Evolutionary conservation across 2,113 vertebrate genomes (phyloP).

Genomic region (Mandrillus leucophaeus): DNA sequence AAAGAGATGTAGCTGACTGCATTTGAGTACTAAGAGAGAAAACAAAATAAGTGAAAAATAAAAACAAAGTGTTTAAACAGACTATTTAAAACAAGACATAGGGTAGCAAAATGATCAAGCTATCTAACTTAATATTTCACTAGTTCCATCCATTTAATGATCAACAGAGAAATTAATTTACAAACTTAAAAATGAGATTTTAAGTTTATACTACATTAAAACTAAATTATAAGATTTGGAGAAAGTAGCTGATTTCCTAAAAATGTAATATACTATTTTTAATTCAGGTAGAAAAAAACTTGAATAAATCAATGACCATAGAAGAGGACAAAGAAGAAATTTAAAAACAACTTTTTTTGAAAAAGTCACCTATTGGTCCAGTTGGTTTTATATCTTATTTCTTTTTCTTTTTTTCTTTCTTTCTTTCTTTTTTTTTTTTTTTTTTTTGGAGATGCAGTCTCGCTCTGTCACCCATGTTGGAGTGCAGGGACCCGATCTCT

Average conservation of each 20-base stretch:
- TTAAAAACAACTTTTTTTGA: not conserved
- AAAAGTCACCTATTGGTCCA: not conserved
- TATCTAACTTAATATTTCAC: not conserved
- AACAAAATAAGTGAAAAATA: not conserved
- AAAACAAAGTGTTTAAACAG: not conserved
- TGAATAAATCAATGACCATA: not conserved
- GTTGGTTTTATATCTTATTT: not conserved
- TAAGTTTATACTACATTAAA: not conserved
- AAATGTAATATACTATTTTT: not conserved
- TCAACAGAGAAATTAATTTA: not conserved
- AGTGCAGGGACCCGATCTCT: too few species aligned
- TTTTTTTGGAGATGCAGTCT: too few species aligned
- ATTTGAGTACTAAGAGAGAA: not conserved
- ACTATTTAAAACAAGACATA: not conserved
- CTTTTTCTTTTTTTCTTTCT: too few species aligned
- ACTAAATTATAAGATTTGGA: not conserved
- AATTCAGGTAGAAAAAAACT: not conserved
- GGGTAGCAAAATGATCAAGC: not conserved
- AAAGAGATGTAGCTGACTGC: not conserved
- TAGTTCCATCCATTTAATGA: not conserved
- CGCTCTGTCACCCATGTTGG: too few species aligned
- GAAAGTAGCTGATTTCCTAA: not conserved
- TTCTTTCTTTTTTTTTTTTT: too few species aligned
- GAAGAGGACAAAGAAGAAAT: not conserved
- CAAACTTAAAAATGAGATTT: not conserved